A percentile compares a stretch with the other conserved stretches of the same genome.
These are phyloP conservation scores for Coracopsis vasa DNA, from an alignment of 2,113 vertebrate species.

Conservation along the genomic window DNA sequence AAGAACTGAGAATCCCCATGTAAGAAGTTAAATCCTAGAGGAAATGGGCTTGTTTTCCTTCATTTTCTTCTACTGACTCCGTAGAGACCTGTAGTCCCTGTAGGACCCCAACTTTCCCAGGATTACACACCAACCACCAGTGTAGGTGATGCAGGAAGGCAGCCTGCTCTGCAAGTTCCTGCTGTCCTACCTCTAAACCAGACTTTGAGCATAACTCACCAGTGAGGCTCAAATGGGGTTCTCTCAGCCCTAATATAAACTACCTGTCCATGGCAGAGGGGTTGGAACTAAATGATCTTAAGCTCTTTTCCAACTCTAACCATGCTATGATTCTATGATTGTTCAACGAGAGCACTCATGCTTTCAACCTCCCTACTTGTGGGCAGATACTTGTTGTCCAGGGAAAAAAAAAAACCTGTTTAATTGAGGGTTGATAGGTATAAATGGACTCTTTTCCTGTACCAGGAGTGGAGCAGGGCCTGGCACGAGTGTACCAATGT, in stretches of 20 bases:
- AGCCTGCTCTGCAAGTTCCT: not conserved
- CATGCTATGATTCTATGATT: not conserved
- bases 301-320: not conserved
- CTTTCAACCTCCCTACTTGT: not conserved
- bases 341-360: rapidly evolving
- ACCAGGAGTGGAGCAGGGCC: not conserved
- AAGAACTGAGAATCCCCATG: not conserved
- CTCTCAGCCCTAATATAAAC: not conserved
- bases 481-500: not conserved
- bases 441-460: not conserved
- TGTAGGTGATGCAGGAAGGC: not conserved
- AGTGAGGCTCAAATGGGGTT: not conserved
- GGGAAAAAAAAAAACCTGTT: not conserved
- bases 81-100: rapidly evolving
- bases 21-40: not conserved
- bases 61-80: rapidly evolving
- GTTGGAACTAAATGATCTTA: not conserved
- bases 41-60: not conserved
- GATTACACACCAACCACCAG: not conserved
- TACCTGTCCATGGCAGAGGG: not conserved
- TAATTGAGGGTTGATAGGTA: not conserved
- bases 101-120: not conserved
- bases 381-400: not conserved
- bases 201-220: not conserved
- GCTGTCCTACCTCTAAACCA: not conserved